phyloP scores from a whole-genome alignment of 2,888 invertebrate genomes.

The Oxyteleia sp. region DNA sequence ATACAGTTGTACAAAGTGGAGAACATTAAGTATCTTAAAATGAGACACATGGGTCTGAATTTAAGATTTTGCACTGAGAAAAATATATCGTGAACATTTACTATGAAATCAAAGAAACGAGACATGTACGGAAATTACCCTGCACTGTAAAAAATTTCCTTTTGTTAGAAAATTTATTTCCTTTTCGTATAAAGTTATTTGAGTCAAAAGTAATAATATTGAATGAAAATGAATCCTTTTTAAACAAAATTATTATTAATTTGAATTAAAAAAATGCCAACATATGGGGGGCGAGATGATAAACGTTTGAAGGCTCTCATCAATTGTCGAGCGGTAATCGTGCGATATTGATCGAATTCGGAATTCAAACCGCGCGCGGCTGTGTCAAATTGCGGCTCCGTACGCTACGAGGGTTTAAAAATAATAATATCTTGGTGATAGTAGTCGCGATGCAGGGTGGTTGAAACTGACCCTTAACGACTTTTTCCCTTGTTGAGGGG shows the following conservation, averaged over 20 bases:
- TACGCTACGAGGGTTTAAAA: constrained; percentile 72
- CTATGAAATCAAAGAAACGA: no score
- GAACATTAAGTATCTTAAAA: no score
- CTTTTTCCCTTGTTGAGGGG: constrained; percentile 82
- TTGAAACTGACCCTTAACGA: constrained; percentile 88
- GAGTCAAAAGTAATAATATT: no score
- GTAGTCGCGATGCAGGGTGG: constrained; percentile 72
- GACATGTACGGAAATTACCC: no score
- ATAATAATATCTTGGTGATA: constrained; percentile 74
- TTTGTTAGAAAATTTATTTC: no score
- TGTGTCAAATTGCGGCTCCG: constrained; percentile 71
- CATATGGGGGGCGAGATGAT: constrained; percentile 28
- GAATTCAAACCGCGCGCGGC: constrained; percentile 83
- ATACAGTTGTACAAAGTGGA: no score
- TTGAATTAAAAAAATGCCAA: constrained; percentile 33
- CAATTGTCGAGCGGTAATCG: constrained; percentile 54
- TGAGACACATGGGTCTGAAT: no score
- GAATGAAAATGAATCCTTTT: no score
- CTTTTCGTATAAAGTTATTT: neutral
- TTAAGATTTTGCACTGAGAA: no score
- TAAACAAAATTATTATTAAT: no score
- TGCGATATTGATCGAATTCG: constrained; percentile 80
- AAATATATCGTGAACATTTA: no score
- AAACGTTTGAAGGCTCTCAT: constrained; percentile 41
- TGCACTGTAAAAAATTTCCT: no score